A percentile compares a stretch with the other conserved stretches of the same genome.
Evolutionary conservation across 2,888 invertebrate genomes (phyloP).

Genomic region (Leptarthrus brevirostris): DNA sequence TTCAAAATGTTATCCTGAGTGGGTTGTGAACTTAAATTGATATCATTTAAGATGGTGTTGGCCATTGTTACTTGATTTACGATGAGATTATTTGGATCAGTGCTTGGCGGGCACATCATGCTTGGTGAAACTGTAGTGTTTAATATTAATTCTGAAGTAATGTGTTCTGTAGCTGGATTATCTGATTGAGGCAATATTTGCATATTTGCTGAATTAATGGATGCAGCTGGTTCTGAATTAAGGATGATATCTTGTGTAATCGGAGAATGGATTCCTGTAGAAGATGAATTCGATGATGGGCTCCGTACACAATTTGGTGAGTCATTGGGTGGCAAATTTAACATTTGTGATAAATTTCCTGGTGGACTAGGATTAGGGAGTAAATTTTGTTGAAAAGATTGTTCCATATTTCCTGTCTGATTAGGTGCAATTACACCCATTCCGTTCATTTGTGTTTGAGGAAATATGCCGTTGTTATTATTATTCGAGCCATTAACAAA

Average conservation of each 20-base stretch:
- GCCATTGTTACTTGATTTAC: conserved; percentile 63
- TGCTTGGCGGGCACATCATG: conserved; percentile 69
- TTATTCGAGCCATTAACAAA: conserved; percentile 53
- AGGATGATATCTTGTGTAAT: conserved; percentile 66
- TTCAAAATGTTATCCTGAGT: conserved; percentile 64
- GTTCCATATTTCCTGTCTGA: conserved; percentile 34
- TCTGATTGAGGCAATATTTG: conserved; percentile 56
- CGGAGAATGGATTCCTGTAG: conserved; percentile 62
- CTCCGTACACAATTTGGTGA: conserved; percentile 64
- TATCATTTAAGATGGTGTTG: conserved; percentile 63
- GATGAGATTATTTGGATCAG: conserved; percentile 48
- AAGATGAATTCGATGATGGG: conserved; percentile 64
- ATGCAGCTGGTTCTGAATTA: conserved; percentile 64
- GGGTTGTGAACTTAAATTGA: conserved; percentile 60
- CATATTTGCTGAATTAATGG: conserved; percentile 61
- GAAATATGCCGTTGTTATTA: conserved; percentile 46
- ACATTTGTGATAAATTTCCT: conserved; percentile 57
- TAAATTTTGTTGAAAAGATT: conserved; percentile 47
- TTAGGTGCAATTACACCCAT: conserved; percentile 40
- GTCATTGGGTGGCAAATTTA: conserved; percentile 59
- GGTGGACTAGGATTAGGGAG: conserved; percentile 33
- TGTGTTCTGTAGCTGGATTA: conserved; percentile 60
- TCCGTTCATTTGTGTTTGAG: conserved; percentile 39
- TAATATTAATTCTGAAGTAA: conserved; percentile 72
- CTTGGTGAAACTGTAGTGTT: conserved; percentile 73